Evolutionary conservation across 2,888 invertebrate species (phyloP).

Genomic region (Liposcelis brunnea): DNA sequence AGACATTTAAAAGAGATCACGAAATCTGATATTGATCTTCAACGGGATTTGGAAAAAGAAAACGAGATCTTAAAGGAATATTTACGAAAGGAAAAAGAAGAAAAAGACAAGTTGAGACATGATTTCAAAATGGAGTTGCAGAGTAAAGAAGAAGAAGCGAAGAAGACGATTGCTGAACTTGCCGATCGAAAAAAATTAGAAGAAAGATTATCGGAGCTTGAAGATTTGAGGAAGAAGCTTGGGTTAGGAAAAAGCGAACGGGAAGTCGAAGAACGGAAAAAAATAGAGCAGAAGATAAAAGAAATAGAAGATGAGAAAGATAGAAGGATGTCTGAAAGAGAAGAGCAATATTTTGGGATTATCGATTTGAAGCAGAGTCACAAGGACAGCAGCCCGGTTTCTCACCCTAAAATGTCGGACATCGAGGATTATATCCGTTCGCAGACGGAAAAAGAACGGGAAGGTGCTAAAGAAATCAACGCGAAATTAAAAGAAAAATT

Average conservation of each 20-base stretch:
- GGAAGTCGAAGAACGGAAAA: slow-evolving; percentile 4
- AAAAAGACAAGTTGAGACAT: background rate
- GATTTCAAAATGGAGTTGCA: too few relatives aligned
- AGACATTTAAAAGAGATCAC: background rate
- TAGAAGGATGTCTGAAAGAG: slow-evolving; percentile 6
- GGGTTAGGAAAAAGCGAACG: background rate
- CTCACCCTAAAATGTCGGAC: slow-evolving; percentile 5
- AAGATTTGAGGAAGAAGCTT: background rate
- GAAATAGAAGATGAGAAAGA: slow-evolving; percentile 7
- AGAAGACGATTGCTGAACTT: background rate
- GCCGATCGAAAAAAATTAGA: slow-evolving; percentile 3
- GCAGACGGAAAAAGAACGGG: background rate
- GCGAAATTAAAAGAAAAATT: slow-evolving; percentile 4
- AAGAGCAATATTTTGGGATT: slow-evolving; percentile 5
- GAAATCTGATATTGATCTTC: slow-evolving; percentile 5
- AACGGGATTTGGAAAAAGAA: background rate
- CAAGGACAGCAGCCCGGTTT: slow-evolving; percentile 6
- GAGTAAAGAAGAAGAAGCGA: background rate
- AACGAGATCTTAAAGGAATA: background rate
- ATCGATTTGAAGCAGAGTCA: background rate
- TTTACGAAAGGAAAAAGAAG: slow-evolving; percentile 6
- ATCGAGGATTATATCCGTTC: slow-evolving; percentile 1
- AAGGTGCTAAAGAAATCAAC: slow-evolving; percentile 4
- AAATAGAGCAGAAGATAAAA: background rate
- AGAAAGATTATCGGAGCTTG: background rate